phyloP scores from a whole-genome alignment of 2,888 invertebrate genomes.

The Monochamus alternatus region DNA sequence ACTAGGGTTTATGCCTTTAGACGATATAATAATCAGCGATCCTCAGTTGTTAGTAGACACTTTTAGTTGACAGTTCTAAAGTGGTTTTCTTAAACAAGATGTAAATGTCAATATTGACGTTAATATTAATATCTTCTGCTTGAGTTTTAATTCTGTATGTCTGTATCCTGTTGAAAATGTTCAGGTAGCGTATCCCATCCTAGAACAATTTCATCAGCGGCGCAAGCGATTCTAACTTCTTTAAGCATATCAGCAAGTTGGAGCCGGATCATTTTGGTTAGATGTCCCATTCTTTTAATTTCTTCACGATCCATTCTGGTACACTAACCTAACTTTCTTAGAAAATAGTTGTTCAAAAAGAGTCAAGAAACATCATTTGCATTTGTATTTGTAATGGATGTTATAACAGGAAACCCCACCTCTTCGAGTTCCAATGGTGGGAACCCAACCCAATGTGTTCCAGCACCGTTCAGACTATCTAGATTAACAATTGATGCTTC shows the following conservation, averaged over 20 bases:
- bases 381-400: not conserved
- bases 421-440: conserved; percentile 25
- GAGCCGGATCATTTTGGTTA: conserved; percentile 9
- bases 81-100: no score
- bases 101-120: no score
- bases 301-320: not conserved
- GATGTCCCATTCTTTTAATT: conserved; percentile 12
- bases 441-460: conserved; percentile 39
- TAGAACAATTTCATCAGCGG: conserved; percentile 9
- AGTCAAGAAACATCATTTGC: not conserved
- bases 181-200: conserved; percentile 26
- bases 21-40: no score
- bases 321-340: not conserved
- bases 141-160: not conserved
- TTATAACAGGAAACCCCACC: not conserved
- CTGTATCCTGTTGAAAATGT: conserved; percentile 17
- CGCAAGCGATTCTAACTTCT: conserved; percentile 24
- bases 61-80: no score
- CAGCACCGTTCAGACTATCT: conserved; percentile 24
- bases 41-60: no score
- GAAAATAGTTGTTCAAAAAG: no score
- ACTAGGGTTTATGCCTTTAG: no score
- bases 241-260: conserved; percentile 21
- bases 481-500: conserved; percentile 30
- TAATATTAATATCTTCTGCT: no score